Conservation (phyloP, 2,797 vertebrate genomes). For the Paguma larvata region DNA sequence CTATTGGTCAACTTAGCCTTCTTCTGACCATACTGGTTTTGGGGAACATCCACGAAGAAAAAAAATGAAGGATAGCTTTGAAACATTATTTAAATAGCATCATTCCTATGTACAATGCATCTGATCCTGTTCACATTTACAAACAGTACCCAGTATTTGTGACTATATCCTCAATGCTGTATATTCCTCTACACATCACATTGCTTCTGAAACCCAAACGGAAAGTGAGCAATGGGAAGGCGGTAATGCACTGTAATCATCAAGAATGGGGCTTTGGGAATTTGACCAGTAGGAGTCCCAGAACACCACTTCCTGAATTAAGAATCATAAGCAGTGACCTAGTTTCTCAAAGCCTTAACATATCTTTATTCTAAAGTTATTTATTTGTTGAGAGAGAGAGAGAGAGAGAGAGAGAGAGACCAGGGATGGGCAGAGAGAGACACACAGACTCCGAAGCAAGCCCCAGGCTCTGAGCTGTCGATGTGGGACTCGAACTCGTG, state of each 20-base stretch:
- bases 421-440: too few species aligned
- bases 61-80: not conserved
- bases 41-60: not conserved
- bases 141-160: not conserved
- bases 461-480: too few species aligned
- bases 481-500: too few species aligned
- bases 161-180: not conserved
- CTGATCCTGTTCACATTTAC: not conserved
- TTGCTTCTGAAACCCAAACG: not conserved
- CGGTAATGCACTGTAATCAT: not conserved
- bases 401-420: too few species aligned
- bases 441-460: too few species aligned
- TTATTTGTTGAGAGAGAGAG: too few species aligned
- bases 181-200: not conserved
- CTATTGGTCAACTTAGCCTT: not conserved
- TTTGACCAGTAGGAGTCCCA: too few species aligned
- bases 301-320: too few species aligned
- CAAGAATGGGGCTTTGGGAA: not conserved
- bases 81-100: not conserved
- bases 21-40: not conserved
- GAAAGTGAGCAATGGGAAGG: not conserved
- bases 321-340: not conserved
- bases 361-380: too few species aligned
- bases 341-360: not conserved
- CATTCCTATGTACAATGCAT: not conserved